Evolutionary conservation across 2,797 vertebrate species (phyloP).

Genomic region (Linurgus olivaceus): DNA sequence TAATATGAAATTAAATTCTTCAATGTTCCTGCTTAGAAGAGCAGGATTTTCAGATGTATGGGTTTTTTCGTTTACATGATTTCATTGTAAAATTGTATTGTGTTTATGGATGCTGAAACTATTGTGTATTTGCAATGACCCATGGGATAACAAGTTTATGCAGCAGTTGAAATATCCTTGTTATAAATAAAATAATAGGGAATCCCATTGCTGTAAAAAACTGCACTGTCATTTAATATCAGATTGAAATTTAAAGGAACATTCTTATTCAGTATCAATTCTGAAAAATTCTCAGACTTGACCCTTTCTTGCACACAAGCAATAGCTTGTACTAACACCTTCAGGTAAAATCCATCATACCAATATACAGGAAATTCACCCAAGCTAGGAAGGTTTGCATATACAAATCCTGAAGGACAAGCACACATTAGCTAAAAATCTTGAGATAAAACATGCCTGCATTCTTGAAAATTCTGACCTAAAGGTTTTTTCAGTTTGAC

Average conservation of each 20-base stretch:
- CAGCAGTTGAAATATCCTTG: constrained; percentile 45
- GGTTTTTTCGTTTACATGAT: not conserved
- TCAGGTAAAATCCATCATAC: not conserved
- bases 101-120: not conserved
- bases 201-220: not conserved
- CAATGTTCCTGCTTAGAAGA: not conserved
- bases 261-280: not conserved
- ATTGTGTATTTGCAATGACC: not conserved
- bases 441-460: not conserved
- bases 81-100: constrained; percentile 21
- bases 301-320: not conserved
- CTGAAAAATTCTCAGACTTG: not conserved
- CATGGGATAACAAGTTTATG: not conserved
- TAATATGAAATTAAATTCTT: not conserved
- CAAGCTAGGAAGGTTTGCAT: accelerated
- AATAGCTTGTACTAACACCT: not conserved
- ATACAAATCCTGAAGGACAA: not conserved
- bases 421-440: not conserved
- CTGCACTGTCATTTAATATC: not conserved
- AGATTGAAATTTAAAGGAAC: not conserved
- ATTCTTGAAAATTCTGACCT: not conserved
- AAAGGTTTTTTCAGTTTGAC: not conserved
- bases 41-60: not conserved
- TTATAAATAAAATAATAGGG: constrained; percentile 9
- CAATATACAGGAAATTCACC: not conserved